Percentiles rank a stretch among this genome's conserved stretches.
These are phyloP conservation scores for Diadumene lineata DNA, from an alignment of 92 coral and sea anemone species.

Conservation along the genomic window DNA sequence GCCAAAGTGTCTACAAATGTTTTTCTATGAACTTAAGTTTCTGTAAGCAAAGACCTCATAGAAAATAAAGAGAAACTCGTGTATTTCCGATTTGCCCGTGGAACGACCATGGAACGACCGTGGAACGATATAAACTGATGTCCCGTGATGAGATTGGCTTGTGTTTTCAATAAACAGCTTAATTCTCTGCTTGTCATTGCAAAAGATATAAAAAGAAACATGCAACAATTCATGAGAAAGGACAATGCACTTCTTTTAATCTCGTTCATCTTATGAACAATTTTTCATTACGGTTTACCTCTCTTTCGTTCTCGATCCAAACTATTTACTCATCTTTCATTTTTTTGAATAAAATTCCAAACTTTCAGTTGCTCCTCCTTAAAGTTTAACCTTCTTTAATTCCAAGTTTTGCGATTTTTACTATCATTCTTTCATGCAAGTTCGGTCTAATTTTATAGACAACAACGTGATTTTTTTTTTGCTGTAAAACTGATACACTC, in stretches of 20 bases:
- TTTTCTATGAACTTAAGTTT: slow-evolving; percentile 20
- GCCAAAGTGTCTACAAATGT: slow-evolving; percentile 43
- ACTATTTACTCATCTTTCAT: no score
- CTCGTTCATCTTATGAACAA: neutral
- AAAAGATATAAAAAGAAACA: slow-evolving; percentile 6
- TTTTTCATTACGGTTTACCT: no score
- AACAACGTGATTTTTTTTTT: no score
- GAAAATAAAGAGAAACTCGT: slow-evolving; percentile 4
- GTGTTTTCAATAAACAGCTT: slow-evolving; percentile 32
- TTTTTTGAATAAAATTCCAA: no score
- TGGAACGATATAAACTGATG: neutral
- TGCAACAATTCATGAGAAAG: neutral
- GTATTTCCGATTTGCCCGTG: slow-evolving; percentile 33
- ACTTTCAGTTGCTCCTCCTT: no score
- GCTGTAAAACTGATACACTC: no score
- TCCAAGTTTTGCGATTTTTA: neutral
- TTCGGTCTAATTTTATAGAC: no score
- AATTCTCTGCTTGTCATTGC: slow-evolving; percentile 18
- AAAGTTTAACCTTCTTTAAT: neutral
- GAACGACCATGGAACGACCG: no score
- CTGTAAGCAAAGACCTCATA: slow-evolving; percentile 30
- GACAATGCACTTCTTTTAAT: neutral
- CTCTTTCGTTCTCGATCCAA: no score
- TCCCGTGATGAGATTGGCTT: slow-evolving; percentile 29
- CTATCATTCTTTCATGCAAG: neutral